Base-by-base conservation (phyloP, 2,888 invertebrate species). In the Synergus umbraculus region DNA sequence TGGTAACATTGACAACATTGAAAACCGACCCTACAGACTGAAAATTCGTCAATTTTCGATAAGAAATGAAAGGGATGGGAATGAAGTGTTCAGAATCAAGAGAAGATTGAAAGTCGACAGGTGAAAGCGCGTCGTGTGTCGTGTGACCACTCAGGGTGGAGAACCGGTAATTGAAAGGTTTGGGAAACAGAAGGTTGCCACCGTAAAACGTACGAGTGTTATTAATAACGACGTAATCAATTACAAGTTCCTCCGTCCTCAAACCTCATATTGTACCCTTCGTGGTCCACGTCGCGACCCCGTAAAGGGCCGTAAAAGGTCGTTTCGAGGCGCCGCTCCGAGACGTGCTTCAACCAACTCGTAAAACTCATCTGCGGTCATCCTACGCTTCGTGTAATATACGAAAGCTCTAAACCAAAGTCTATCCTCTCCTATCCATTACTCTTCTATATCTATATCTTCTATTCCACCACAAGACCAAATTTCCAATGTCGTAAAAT, bases 361-460 rank as follows among this genome's bases (percentile, higher is more conserved):
- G 86, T 89, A 89, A 90, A 90, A 89, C 88, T 89, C 89, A 89
- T 88, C 89, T 88, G 89, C 84, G 89, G 88, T 89, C 88, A 89
- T 85, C 77, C 80, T 76, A 54, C 80, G 79, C 82, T 76, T 77
- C 81, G 79, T 81, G 77, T 81, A 76, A 83, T 80, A 78, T 79
- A 82, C 63, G 60, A 82, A 80, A 84, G 73, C 73, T 73, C 73
- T 73, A 73, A 54, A 73, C 41, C 49, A 69, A 69, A 69, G 46
- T 69, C 69, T 69, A 69, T 73, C 37, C 41, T 41, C 12, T 54
- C 18, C 73, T 73, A 69, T 69, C 69, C 69, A 49, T 73, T 73
- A 73, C 54, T 29, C 15, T 41, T n/a, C 73, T 54, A 49, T 37
- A 37, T 10, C 41, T 54, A 29, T 49, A 54, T 54, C n/a, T 37